Conservation (phyloP, 2,113 vertebrate species). For the Genyomyrus donnyi region DNA sequence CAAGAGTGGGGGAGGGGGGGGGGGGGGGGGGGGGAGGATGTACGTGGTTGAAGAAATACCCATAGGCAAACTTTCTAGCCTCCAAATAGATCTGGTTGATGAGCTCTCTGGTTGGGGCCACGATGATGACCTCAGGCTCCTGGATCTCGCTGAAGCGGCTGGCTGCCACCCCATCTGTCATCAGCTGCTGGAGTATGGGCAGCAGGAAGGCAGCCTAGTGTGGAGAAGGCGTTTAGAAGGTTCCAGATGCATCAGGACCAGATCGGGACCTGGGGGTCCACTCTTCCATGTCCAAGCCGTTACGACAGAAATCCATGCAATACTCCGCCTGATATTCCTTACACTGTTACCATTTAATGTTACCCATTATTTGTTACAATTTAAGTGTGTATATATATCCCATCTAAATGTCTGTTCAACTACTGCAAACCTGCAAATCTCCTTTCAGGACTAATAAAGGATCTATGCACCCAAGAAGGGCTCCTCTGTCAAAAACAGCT, state of each 20-base stretch:
- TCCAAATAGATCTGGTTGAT: conserved; percentile 89
- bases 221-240: not conserved
- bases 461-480: not conserved
- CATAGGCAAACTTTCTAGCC: conserved; percentile 82
- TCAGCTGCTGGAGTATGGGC: conserved; percentile 79
- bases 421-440: not conserved
- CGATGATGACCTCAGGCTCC: conserved; percentile 80
- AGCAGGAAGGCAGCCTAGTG: conserved; percentile 85
- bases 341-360: not conserved
- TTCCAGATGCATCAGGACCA: not conserved
- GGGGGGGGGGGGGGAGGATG: too few relatives aligned
- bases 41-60: conserved; percentile 55
- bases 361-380: not conserved
- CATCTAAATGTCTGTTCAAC: not conserved
- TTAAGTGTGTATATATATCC: not conserved
- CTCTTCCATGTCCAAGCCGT: not conserved
- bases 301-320: not conserved
- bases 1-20: too few relatives aligned
- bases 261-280: not conserved
- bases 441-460: not conserved
- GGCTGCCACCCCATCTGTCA: conserved; percentile 70
- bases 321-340: not conserved
- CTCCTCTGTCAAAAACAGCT: not conserved
- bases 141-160: conserved; percentile 74
- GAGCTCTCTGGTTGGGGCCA: conserved; percentile 88